Conservation (phyloP, 2,797 vertebrate species). For the Liasis olivaceus region DNA sequence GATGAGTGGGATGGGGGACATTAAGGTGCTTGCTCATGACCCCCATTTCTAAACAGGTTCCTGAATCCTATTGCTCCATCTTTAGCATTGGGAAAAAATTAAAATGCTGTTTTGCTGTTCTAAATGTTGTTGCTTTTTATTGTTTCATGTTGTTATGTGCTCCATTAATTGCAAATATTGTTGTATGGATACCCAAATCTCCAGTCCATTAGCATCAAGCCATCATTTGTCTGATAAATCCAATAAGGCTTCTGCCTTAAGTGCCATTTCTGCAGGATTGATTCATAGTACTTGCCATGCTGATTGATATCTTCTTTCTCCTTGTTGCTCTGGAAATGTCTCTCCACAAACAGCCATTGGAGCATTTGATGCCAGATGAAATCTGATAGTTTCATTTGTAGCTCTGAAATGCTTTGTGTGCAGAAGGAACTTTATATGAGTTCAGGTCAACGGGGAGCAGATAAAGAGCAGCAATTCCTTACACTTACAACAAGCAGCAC, state of each 20-base stretch:
- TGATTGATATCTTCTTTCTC: not conserved
- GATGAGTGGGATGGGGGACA: not conserved
- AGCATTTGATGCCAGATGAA: not conserved
- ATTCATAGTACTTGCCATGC: not conserved
- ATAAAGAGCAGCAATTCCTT: not conserved
- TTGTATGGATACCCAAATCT: constrained; percentile 1
- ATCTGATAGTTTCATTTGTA: not conserved
- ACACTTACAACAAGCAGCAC: not conserved
- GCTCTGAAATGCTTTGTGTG: not conserved
- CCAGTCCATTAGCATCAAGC: not conserved
- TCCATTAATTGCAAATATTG: not conserved
- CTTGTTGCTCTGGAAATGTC: not conserved
- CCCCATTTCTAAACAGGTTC: not conserved
- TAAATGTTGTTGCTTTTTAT: constrained; percentile 32
- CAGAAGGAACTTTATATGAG: not conserved
- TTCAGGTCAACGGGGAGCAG: not conserved
- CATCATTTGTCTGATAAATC: constrained; percentile 33
- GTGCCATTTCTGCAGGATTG: not conserved
- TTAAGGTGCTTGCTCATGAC: not conserved
- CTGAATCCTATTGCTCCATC: not conserved
- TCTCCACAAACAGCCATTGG: not conserved
- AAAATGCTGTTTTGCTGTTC: not conserved
- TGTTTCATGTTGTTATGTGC: not conserved
- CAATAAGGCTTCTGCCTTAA: constrained; percentile 26
- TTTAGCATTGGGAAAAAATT: not conserved